Evolutionary conservation across 1,140 invertebrate species (phyloP).

Genomic region (Polypedilum vanderplanki): DNA sequence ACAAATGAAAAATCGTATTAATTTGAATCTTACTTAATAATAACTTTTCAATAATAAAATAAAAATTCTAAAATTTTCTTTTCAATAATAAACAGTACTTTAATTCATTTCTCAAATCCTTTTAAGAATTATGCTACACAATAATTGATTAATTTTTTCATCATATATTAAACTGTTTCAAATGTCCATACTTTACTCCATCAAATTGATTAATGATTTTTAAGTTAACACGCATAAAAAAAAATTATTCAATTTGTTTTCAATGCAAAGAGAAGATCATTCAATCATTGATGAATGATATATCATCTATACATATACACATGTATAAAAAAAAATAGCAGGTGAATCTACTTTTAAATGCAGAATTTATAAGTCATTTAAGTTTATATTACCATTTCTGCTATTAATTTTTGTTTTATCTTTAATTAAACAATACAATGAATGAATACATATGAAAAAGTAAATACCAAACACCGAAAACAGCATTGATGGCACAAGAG

Average conservation of each 20-base stretch:
- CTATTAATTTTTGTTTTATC: not conserved
- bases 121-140: not conserved
- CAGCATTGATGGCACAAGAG: not conserved
- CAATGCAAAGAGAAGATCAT: not conserved
- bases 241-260: not conserved
- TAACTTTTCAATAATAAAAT: too few species aligned
- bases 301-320: not conserved
- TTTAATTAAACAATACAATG: not conserved
- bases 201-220: not conserved
- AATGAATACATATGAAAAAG: not conserved
- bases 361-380: not conserved
- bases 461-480: not conserved
- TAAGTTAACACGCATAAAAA: not conserved
- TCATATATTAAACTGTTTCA: conserved; percentile 19
- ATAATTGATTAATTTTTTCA: conserved; percentile 20
- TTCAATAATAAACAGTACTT: not conserved
- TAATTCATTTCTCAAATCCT: conserved; percentile 11
- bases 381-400: not conserved
- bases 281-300: conserved; percentile 6
- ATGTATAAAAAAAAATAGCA: not conserved
- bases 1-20: too few species aligned
- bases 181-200: not conserved
- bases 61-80: too few species aligned
- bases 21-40: too few species aligned
- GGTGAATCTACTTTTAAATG: not conserved